These are phyloP conservation scores for Tinamus major DNA, from an alignment of 2,797 vertebrate species.

Conservation along the genomic window DNA sequence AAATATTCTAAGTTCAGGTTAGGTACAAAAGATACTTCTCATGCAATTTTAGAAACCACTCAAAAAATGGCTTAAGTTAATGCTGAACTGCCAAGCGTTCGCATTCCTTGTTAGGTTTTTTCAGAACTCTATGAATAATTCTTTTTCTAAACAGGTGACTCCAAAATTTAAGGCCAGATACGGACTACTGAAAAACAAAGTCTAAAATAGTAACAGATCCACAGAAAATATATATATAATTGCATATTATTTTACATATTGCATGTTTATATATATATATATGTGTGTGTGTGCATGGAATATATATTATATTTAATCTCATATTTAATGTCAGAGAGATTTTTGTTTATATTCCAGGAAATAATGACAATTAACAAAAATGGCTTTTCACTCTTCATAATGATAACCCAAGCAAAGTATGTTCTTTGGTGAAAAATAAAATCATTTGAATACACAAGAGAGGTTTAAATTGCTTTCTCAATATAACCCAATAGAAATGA, in stretches of 20 bases:
- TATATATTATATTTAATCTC: neutral
- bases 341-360: neutral
- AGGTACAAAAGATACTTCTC: conserved; percentile 13
- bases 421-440: neutral
- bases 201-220: neutral
- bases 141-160: neutral
- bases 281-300: too few relatives aligned
- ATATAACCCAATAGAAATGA: neutral
- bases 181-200: neutral
- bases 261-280: too few relatives aligned
- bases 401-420: neutral
- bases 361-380: neutral
- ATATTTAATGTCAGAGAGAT: neutral
- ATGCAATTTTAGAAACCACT: neutral
- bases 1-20: conserved; percentile 51
- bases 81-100: neutral
- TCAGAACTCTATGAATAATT: neutral
- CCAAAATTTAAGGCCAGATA: neutral
- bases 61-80: neutral
- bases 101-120: neutral
- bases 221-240: neutral
- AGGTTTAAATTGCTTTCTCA: neutral
- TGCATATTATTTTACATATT: neutral
- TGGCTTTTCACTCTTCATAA: neutral
- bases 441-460: neutral